Percentiles rank a stretch among this genome's conserved stretches.
phyloP scores from a whole-genome alignment of 2,888 invertebrate genomes.

The Drosophila neotestacea region DNA sequence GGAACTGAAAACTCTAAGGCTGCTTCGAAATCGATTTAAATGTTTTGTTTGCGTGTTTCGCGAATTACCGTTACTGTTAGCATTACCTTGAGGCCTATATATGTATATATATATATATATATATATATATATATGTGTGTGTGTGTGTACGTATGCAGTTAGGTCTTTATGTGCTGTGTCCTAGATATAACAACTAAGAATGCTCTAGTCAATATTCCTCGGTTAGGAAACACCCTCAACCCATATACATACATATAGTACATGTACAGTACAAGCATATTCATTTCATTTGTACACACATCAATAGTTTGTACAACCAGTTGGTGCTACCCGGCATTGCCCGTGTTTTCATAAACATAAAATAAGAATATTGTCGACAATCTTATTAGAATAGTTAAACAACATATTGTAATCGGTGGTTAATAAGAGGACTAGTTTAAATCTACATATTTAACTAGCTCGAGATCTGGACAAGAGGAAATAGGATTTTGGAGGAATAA shows the following conservation, averaged over 20 bases:
- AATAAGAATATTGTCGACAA: neutral
- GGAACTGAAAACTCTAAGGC: slow-evolving; percentile 44
- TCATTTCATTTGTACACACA: slow-evolving; percentile 20
- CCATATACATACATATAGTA: slow-evolving; percentile 1
- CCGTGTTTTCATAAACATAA: slow-evolving; percentile 1
- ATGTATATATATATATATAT: neutral
- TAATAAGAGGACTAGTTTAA: neutral
- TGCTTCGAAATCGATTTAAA: slow-evolving; percentile 70
- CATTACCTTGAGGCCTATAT: slow-evolving; percentile 70
- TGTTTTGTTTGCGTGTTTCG: slow-evolving; percentile 72
- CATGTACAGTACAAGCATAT: slow-evolving; percentile 10
- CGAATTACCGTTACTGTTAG: slow-evolving; percentile 39
- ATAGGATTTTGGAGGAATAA: no score
- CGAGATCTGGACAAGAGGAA: no score
- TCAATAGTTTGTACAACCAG: neutral
- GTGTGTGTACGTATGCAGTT: slow-evolving; percentile 8
- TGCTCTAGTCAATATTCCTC: slow-evolving; percentile 21
- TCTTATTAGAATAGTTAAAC: neutral
- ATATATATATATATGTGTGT: neutral
- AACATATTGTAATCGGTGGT: neutral
- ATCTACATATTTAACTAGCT: no score
- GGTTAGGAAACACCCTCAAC: slow-evolving; percentile 13
- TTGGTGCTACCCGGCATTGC: slow-evolving; percentile 2
- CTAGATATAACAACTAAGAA: slow-evolving; percentile 26
- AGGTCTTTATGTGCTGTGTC: slow-evolving; percentile 26